phyloP scores from a whole-genome alignment of 1,140 invertebrate genomes.

The Sycobia sp. region DNA sequence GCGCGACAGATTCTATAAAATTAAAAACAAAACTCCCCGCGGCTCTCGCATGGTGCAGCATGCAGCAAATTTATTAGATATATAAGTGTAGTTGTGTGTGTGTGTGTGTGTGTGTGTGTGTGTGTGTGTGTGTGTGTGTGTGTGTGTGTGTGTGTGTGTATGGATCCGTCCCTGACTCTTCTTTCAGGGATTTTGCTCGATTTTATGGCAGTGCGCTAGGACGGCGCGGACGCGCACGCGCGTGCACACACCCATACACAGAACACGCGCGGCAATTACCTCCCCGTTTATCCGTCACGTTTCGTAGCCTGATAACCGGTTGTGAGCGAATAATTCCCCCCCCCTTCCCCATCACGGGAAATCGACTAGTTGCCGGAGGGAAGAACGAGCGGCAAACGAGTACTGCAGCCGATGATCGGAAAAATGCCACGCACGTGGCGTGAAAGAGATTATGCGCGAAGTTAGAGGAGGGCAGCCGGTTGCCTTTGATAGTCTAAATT shows the following conservation, averaged over 20 bases:
- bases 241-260: no score
- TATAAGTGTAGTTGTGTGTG: no score
- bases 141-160: not conserved
- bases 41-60: no score
- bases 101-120: not conserved
- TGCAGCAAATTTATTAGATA: no score
- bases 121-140: not conserved
- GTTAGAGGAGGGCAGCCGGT: not conserved
- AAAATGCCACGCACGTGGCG: not conserved
- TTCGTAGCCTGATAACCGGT: not conserved
- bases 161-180: no score
- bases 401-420: not conserved
- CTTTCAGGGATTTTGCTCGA: no score
- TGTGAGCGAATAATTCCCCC: no score
- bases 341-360: not conserved
- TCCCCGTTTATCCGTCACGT: constrained; percentile 15
- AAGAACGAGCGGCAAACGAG: no score
- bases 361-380: not conserved
- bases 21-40: no score
- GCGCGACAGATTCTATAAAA: no score
- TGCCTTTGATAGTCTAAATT: no score
- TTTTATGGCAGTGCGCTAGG: constrained; percentile 9
- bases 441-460: not conserved
- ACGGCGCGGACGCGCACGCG: not conserved
- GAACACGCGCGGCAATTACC: constrained; percentile 9